Base-by-base conservation (phyloP, 53 echinoderm and acorn worm genomes). In the Actinopyga echinites region DNA sequence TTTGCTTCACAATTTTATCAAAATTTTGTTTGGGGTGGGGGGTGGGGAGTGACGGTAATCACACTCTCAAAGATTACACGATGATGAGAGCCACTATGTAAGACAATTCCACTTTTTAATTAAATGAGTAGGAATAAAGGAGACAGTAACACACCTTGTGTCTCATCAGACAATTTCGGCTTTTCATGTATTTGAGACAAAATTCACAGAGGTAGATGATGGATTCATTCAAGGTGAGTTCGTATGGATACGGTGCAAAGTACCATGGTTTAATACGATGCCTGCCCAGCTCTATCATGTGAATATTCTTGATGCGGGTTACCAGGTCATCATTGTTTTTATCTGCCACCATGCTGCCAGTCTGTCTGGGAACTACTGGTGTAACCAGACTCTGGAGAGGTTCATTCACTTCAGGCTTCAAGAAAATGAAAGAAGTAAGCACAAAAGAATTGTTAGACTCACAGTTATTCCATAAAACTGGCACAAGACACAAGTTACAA, bases 181-280 rank as follows among this genome's bases (percentile, higher is more conserved):
- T 97, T 83, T 91, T 90, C 83, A 92, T 88, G 55, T 97, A 97
- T 85, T 97, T 97, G 77, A 97, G 90, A 60, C 97, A 97, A 67
- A 97, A 97, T 88, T 97, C 97, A 86, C 97, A 97, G 74, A 97
- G 87, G 89, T 82, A 97, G 58, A 97, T 94, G 80, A 92, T 87
- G 20, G 92, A 90, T 42, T 63, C n/a, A 44, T 85, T 88, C 6
- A 80, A 63, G 15, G 97, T 97, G 38, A 94, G 87, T 82, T 97
- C 97, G 34, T 92, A 83, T 9, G 97, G 97, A 69, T 97, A 94
- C 0, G 97, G 97, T 20, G 97, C 88, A 84, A 97, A 97, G 74
- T 94, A 94, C 97, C 94, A 94, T 6, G 97, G 97, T 42, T 86
- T 84, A 38, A 97, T 97, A 52, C 94, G 90, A 59, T 94, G 94